Evolutionary conservation across 2,113 vertebrate genomes (phyloP).

Genomic region (Channa argus): DNA sequence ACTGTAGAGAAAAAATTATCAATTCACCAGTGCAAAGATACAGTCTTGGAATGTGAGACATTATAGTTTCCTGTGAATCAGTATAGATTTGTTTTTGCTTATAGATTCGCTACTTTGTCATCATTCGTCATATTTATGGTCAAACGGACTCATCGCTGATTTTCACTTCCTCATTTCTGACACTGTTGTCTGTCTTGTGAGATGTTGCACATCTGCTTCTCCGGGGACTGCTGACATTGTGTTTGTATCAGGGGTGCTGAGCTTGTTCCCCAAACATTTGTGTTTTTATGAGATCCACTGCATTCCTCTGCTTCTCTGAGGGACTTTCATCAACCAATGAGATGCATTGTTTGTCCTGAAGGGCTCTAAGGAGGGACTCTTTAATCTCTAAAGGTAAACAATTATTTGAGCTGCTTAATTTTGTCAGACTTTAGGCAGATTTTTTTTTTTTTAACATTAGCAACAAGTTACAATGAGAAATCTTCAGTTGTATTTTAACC

Average conservation of each 20-base stretch:
- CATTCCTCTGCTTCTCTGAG: conserved; percentile 67
- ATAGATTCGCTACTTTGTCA: not conserved
- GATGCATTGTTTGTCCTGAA: conserved; percentile 56
- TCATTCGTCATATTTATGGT: not conserved
- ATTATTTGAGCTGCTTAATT: conserved; percentile 26
- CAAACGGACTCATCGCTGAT: not conserved
- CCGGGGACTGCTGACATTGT: conserved; percentile 64
- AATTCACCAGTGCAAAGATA: not conserved
- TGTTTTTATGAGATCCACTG: conserved; percentile 74
- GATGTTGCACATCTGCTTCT: conserved; percentile 53
- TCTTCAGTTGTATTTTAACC: not conserved
- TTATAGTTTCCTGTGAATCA: conserved; percentile 4
- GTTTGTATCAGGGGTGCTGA: conserved; percentile 42
- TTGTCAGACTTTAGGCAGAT: conserved; percentile 33
- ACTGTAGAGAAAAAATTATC: conserved; percentile 9
- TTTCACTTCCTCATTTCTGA: conserved; percentile 73
- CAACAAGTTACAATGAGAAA: not conserved
- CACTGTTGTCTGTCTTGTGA: conserved; percentile 48
- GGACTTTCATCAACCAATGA: conserved; percentile 52
- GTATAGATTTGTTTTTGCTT: not conserved
- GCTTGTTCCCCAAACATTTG: conserved; percentile 70
- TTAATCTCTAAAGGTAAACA: conserved; percentile 78
- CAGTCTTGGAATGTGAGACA: not conserved
- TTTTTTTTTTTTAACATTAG: not conserved
- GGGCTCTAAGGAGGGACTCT: conserved; percentile 49